Percentiles rank a stretch among this genome's conserved stretches.
Conservation (phyloP, 2,888 invertebrate genomes). For the Trichopoda pennipes region DNA sequence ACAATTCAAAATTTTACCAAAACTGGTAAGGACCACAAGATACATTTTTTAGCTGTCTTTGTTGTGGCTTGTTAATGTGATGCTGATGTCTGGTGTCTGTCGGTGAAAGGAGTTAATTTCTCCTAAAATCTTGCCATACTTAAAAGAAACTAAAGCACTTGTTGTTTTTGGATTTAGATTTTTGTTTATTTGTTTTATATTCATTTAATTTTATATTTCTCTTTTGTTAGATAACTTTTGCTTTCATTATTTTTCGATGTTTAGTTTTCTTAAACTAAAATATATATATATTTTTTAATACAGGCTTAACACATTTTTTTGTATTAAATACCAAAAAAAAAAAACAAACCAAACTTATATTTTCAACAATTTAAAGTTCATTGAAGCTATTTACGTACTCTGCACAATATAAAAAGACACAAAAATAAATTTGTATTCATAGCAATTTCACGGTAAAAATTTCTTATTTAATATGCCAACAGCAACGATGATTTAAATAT, state of each 20-base stretch:
- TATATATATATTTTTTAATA: neutral
- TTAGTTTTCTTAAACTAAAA: constrained; percentile 1
- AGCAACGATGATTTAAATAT: constrained; percentile 18
- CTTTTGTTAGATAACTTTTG: neutral
- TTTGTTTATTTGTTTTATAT: neutral
- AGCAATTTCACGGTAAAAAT: constrained; percentile 54
- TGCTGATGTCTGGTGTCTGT: constrained; percentile 1
- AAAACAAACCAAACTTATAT: neutral
- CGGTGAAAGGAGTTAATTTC: constrained; percentile 63
- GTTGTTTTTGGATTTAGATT: neutral
- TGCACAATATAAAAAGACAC: constrained; percentile 1
- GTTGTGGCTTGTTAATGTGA: neutral
- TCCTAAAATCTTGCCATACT: constrained; percentile 16
- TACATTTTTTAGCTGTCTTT: constrained; percentile 36
- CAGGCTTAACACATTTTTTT: no score
- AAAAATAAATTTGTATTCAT: constrained; percentile 6
- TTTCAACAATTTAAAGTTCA: constrained; percentile 47
- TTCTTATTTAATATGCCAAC: constrained; percentile 35
- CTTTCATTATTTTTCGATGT: constrained; percentile 10
- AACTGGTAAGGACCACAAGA: constrained; percentile 59
- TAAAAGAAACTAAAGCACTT: constrained; percentile 33
- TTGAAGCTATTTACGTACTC: constrained; percentile 33
- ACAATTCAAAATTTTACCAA: constrained; percentile 4
- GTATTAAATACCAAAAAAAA: neutral
- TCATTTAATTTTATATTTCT: neutral